A percentile compares a stretch with the other conserved stretches of the same genome.
Conservation (phyloP, 2,888 invertebrate species). For the Eupithecia vulgata region DNA sequence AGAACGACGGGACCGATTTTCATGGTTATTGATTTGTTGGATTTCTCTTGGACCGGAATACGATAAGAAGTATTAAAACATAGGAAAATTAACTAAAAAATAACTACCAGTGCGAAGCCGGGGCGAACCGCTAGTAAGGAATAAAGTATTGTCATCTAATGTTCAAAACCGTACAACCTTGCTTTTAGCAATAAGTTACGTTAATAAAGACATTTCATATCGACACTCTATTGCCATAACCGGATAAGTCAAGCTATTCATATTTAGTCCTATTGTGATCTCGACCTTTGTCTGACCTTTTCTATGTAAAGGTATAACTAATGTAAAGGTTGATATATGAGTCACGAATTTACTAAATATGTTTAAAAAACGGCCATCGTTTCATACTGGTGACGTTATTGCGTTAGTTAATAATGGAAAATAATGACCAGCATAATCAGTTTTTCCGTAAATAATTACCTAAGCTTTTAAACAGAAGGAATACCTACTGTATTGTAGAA, state of each 20-base stretch:
- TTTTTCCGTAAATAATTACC: neutral
- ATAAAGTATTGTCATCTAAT: neutral
- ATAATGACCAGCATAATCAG: neutral
- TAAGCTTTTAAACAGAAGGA: neutral
- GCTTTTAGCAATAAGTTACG: constrained; percentile 2
- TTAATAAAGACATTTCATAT: constrained; percentile 20
- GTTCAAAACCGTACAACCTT: neutral
- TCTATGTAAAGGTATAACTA: constrained; percentile 16
- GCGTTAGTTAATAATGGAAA: neutral
- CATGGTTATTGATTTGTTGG: no score
- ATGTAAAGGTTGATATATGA: constrained; percentile 35
- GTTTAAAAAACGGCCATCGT: constrained; percentile 6
- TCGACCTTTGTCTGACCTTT: constrained; percentile 42
- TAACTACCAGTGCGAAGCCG: no score
- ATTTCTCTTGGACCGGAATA: no score
- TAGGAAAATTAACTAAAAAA: no score
- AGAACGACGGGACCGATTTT: no score
- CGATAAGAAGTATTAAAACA: no score
- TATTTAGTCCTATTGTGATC: constrained; percentile 36
- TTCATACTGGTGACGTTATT: constrained; percentile 1
- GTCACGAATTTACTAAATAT: constrained; percentile 23
- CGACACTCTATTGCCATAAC: constrained; percentile 36
- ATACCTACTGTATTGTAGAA: neutral
- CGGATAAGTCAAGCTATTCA: constrained; percentile 36
- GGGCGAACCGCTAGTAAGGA: no score